Evolutionary conservation across 2,888 invertebrate species (phyloP).

Genomic region (Agonopterix subpropinquella): DNA sequence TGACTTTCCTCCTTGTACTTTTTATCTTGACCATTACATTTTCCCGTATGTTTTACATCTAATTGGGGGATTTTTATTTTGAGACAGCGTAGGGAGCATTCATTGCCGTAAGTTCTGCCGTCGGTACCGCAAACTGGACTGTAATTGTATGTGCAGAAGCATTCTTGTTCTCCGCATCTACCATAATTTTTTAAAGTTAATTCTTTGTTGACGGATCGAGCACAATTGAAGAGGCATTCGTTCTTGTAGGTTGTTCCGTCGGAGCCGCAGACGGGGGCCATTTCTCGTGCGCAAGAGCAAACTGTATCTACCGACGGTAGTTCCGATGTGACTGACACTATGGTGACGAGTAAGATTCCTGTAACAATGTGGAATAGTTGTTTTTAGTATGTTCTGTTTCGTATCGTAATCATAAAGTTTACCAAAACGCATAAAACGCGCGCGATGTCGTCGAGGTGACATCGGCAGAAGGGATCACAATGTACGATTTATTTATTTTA

Average conservation of each 20-base stretch:
- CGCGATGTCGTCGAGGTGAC: neutral
- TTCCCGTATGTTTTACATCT: neutral
- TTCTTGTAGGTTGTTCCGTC: constrained; percentile 83
- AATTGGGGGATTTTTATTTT: neutral
- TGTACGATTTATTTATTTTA: too few relatives aligned
- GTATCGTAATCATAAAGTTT: too few relatives aligned
- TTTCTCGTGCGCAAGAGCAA: constrained; percentile 36
- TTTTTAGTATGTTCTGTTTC: neutral
- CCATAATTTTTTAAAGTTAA: constrained; percentile 8
- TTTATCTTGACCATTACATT: constrained; percentile 6
- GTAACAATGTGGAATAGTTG: constrained; percentile 7
- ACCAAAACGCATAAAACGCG: too few relatives aligned
- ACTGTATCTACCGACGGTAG: constrained; percentile 16
- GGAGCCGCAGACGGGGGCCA: constrained; percentile 79
- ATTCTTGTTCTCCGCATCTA: constrained; percentile 3
- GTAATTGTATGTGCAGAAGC: constrained; percentile 17
- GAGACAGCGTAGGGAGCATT: constrained; percentile 71
- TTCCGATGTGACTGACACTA: constrained; percentile 21
- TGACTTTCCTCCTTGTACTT: constrained; percentile 1
- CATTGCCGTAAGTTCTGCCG: constrained; percentile 27
- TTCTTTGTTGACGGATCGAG: constrained; percentile 7
- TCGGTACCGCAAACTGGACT: constrained; percentile 23
- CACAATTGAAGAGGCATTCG: constrained; percentile 78
- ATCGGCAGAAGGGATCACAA: neutral
- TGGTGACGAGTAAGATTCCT: constrained; percentile 29